phyloP scores from a whole-genome alignment of 2,888 invertebrate genomes.

The Drosophila greeni region DNA sequence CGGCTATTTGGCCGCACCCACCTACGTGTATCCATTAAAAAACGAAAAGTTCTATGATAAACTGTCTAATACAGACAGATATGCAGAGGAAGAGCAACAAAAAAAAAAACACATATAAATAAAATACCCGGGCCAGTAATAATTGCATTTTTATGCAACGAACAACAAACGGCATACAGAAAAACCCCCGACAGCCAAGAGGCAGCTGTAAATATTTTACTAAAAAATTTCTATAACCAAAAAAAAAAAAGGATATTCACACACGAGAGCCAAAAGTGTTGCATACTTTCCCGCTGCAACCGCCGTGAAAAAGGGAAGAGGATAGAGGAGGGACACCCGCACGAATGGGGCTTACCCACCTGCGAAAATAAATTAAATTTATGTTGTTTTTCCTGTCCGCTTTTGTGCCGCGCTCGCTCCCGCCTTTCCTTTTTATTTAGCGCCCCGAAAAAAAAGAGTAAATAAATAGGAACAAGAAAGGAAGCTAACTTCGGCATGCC shows the following conservation, averaged over 20 bases:
- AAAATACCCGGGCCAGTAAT: conserved; percentile 48
- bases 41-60: conserved; percentile 26
- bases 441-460: conserved; percentile 34
- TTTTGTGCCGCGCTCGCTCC: conserved; percentile 22
- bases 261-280: conserved; percentile 39
- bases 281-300: conserved; percentile 44
- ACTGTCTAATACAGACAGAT: conserved; percentile 45
- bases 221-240: conserved; percentile 58
- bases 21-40: conserved; percentile 11
- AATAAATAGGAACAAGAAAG: conserved; percentile 44
- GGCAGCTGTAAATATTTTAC: conserved; percentile 60
- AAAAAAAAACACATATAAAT: conserved; percentile 22
- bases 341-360: conserved; percentile 41
- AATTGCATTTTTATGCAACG: conserved; percentile 67
- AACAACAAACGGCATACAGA: conserved; percentile 56
- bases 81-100: conserved; percentile 27
- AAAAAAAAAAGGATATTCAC: conserved; percentile 22
- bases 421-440: conserved; percentile 48
- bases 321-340: conserved; percentile 16
- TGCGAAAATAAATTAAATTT: conserved; percentile 67
- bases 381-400: conserved; percentile 57
- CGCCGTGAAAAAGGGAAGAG: neutral
- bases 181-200: conserved; percentile 11
- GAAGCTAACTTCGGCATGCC: too few species aligned
- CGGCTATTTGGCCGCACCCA: conserved; percentile 27